These are phyloP conservation scores for Hypsibius dujardini DNA, from an alignment of 1,140 invertebrate genomes.

Conservation along the genomic window DNA sequence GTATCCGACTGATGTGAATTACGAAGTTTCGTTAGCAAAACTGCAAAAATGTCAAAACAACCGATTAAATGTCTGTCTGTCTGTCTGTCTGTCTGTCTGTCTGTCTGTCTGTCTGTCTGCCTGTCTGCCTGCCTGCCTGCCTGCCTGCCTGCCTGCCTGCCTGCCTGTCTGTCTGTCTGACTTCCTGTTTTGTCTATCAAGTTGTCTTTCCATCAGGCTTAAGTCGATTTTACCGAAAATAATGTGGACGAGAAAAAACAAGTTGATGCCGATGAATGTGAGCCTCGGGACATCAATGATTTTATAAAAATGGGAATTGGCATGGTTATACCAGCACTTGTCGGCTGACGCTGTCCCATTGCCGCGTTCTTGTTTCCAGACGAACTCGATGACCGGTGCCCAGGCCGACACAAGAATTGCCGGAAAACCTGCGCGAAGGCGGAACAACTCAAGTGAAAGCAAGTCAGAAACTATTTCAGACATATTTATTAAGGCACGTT, in stretches of 20 bases:
- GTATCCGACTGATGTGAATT: conserved; percentile 15
- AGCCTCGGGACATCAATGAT: neutral
- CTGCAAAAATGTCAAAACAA: too few relatives aligned
- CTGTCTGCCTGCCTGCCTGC: too few relatives aligned
- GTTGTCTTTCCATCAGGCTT: too few relatives aligned
- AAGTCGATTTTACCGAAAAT: too few relatives aligned
- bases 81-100: too few relatives aligned
- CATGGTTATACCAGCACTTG: conserved; percentile 7
- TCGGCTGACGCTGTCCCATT: neutral
- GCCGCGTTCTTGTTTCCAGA: neutral
- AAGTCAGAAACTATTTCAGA: neutral
- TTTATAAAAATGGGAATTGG: neutral
- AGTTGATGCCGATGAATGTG: neutral
- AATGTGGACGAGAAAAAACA: conserved; percentile 2
- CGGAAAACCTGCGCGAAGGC: neutral
- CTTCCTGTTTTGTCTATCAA: too few relatives aligned
- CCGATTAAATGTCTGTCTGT: too few relatives aligned
- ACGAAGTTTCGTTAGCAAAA: conserved; percentile 3
- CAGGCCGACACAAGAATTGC: conserved; percentile 6
- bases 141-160: too few relatives aligned
- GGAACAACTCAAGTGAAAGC: neutral
- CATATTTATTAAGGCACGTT: neutral
- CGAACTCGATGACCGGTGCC: conserved; percentile 12
- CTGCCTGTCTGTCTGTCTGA: too few relatives aligned
- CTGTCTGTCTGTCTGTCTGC: too few relatives aligned